Evolutionary conservation across 1,140 invertebrate genomes (phyloP), one percentile per base, ranked within the genome.

Genomic region (Drosophila miranda): DNA sequence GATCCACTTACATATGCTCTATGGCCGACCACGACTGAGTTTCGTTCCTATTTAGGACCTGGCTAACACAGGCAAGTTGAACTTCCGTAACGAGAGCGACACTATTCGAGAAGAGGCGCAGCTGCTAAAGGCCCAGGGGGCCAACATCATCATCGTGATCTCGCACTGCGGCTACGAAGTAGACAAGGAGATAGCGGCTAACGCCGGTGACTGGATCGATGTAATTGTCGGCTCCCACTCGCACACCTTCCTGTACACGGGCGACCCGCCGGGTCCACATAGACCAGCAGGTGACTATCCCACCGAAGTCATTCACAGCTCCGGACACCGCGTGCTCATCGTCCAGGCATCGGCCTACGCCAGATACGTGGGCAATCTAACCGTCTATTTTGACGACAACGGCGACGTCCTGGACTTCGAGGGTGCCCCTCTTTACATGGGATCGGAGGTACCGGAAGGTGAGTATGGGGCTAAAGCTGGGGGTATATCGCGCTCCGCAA

Each of bases 211-310:
- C 28, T 91, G 95, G 44, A 93, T 98, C 38, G 94, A 95, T 61
- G 93, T 96, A 1, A 96, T 98, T 63, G 95, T 98, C 21, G 97
- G 97, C 11, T 96, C 95, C n/a, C 97, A 98, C 82, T 95, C 95
- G 4, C 96, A 98, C 80, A 95, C 95, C 0, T 94, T 97, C 67
- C 92, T 97, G 0, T 96, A 93, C 82, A 93, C 92, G 1, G 93
- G 93, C 28, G 86, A 75, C 7, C 70, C 89, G 1, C 92, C 94
- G 0, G 93, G 93, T 3, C 91, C 90, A 0, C 93, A 95, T 48
- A 91, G 55, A 0, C 90, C 94, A 0, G 75, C 69, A 8, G 95
- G 94, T 8, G 84, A 91, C 2, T 96, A 96, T 91, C 95, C 95
- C 1, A 93, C 94, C 0, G 91, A 94, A 7, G 92, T 96, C 0